Evolutionary conservation across 1,140 invertebrate genomes (phyloP), one percentile per base, ranked within the genome.

Genomic region (Aphelinus certus): DNA sequence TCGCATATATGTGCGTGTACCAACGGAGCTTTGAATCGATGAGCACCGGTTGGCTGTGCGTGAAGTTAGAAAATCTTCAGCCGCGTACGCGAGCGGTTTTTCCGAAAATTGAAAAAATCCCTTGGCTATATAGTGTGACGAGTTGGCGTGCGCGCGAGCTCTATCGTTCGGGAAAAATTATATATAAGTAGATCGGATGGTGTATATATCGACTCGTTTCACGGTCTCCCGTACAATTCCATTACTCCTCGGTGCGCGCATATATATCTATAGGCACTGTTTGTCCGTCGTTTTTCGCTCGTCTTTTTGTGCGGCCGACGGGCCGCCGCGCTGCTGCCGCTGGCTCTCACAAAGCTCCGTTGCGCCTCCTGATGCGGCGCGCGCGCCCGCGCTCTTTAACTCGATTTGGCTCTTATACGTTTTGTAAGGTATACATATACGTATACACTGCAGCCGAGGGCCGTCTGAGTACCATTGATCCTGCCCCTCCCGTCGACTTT

Each of bases 391-490:
- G 65, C 60, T 63, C 70, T 73, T 61, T 73, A 70, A 71, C 58
- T 66, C 65, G 43, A 68, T 76, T 78, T 75, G 65, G 53, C 62
- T 75, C 70, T 75, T 26, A 26, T 75, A 75, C 67, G 4, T 75
- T 75, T 70, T 75, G 51, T 78, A 64, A 61, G 51, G 49, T 10
- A 71, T 47, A 62, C 48, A 61, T 51, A 70, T n/a, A 51, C 53
- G 42, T 46, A 71, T 53, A 53, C 0, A 4, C 51, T 0, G 26
- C 26, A 26, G 26, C 26, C 51, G 51, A 53, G 51, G 51, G 51
- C 4, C 9, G 51, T 53, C 51, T 53, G 51, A 53, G 51, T 53
- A 53, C 51, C 9, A 26, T 26, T 26, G 26, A 26, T 26, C 26
- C 26, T 26, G 26, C 26, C 26, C 26, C 26, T 53, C 51, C 4